Conservation (phyloP, 2,113 vertebrate species). For the Mellivora capensis region DNA sequence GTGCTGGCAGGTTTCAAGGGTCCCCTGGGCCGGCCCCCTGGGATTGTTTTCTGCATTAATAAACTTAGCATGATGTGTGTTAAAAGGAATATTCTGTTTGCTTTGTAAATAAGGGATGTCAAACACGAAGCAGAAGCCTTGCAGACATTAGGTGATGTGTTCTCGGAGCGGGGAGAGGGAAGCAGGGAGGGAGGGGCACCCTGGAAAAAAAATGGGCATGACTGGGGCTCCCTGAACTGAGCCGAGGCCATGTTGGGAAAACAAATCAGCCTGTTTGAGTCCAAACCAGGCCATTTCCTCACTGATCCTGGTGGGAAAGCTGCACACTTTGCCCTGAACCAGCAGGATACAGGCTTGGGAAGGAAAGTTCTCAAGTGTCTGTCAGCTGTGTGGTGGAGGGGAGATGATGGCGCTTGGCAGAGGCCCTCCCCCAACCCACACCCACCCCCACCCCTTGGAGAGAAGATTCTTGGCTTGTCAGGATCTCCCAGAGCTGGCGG, state of each 20-base stretch:
- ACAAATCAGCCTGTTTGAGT: conserved; percentile 56
- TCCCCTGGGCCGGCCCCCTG: conserved; percentile 84
- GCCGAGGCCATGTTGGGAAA: conserved; percentile 66
- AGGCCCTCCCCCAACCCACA: background rate
- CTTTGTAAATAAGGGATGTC: conserved; percentile 88
- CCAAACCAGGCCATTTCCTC: conserved; percentile 60
- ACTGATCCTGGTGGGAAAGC: conserved; percentile 70
- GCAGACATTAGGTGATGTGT: conserved; percentile 80
- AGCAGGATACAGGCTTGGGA: conserved; percentile 71
- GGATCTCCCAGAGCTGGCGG: background rate
- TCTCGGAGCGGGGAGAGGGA: conserved; percentile 53
- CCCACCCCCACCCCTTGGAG: background rate
- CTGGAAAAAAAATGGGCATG: conserved; percentile 57
- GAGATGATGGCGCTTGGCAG: background rate
- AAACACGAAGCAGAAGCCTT: conserved; percentile 85
- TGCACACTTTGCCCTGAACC: conserved; percentile 49
- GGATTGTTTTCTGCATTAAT: conserved; percentile 90
- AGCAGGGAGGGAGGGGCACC: conserved; percentile 25
- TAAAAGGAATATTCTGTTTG: conserved; percentile 88
- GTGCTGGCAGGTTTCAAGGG: conserved; percentile 86
- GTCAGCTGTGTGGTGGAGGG: background rate
- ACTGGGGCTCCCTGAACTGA: conserved; percentile 44
- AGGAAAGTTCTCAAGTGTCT: conserved; percentile 49
- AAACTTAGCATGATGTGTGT: conserved; percentile 88
- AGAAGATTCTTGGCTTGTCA: background rate